Conservation (phyloP, 1,140 invertebrate genomes). For the Thereuonema tuberculata region DNA sequence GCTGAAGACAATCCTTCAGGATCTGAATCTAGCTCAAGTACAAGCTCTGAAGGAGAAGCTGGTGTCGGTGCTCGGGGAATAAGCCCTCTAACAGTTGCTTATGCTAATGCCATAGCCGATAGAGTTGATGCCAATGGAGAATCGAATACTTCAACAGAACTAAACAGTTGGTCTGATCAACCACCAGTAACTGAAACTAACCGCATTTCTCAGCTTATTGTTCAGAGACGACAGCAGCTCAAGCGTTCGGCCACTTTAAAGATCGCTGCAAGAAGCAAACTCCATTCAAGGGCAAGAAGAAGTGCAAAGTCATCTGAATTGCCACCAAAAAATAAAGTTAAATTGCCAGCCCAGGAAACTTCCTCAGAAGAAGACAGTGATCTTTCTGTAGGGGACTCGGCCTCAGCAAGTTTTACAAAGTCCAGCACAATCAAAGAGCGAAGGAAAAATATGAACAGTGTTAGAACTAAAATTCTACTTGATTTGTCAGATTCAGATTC, state of each 20-base stretch:
- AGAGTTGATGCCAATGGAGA: not conserved
- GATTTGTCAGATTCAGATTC: not conserved
- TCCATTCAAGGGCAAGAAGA: no score
- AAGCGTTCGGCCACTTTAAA: not conserved
- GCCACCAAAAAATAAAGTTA: no score
- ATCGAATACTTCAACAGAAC: constrained; percentile 10
- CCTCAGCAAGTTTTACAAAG: no score
- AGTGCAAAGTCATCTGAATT: no score
- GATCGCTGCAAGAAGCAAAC: not conserved
- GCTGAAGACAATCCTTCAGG: constrained; percentile 1
- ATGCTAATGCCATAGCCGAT: constrained; percentile 7
- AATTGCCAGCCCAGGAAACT: no score
- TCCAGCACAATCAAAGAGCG: no score
- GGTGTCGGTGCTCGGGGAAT: not conserved
- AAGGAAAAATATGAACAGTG: not conserved
- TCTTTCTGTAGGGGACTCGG: no score
- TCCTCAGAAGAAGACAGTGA: no score
- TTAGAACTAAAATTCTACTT: not conserved
- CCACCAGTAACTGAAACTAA: no score
- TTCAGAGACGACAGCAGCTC: constrained; percentile 21
- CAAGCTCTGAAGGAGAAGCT: constrained; percentile 12
- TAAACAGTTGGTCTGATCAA: no score
- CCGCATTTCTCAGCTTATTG: constrained; percentile 27
- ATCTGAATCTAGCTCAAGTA: constrained; percentile 15
- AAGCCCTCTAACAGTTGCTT: constrained; percentile 4